Evolutionary conservation across 2,888 invertebrate genomes (phyloP), one percentile per base, ranked within the genome.

Genomic region (Troides aeacus): DNA sequence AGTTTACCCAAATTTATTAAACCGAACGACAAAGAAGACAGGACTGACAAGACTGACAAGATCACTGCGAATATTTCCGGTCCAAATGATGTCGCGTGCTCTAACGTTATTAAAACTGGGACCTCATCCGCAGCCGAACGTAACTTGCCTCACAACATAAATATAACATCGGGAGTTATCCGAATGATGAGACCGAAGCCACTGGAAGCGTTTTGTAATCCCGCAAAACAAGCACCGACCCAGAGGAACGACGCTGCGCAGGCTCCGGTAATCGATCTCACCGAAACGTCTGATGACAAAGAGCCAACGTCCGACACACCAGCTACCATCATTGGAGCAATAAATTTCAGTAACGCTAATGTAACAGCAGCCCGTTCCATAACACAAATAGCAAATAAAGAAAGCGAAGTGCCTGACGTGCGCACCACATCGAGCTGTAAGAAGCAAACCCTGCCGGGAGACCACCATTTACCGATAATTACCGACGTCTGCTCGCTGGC

Each of bases 401-500:
- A 39, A 10, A 39, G 7, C 39, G 39, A 39, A 30, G 30, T 5
- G 30, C 3, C 30, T 10, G 39, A 39, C 39, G 39, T 6, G 39
- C 10, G 39, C 39, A 39, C 39, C 21, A 10, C 21, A 8, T 61
- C n/a, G 0, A 61, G n/a, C n/a, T 10, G 18, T 36, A 39, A 24
- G 15, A 10, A 39, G 39, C n/a, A 57, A 21, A 39, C 39, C 6
- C n/a, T n/a, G n/a, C n/a, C 18, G 3, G 36, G 23, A 8, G 23
- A 58, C 58, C 12, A 15, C 10, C 42, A 15, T 23, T 10, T 42
- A 23, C 62, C 62, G 15, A 62, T 62, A 4, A 62, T 62, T 46
- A 62, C 62, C 15, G 23, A 6, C 12, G 62, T 62, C 4, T 62
- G 62, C 12, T 62, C 62, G 12, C 21, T 62, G 23, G 62, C 62